Evolutionary conservation across 2,113 vertebrate species (phyloP), one percentile per base, ranked within the genome.

Genomic region (Clinocottus analis): DNA sequence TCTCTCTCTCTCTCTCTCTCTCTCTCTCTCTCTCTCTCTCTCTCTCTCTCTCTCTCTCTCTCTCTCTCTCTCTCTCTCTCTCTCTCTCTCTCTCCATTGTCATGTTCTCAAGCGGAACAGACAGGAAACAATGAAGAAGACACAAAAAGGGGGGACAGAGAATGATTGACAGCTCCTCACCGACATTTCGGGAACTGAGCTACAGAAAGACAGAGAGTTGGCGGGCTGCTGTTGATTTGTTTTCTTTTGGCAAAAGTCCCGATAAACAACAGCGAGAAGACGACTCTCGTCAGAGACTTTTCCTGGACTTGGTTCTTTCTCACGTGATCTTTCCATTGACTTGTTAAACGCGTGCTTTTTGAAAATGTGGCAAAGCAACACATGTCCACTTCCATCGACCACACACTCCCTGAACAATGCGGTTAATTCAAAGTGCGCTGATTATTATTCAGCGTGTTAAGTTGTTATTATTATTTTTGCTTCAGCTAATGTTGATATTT

Each of bases 81-180:
- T 86, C 77, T 85, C 74, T 58, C 69, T 78, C 77, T 79, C 74
- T 86, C 77, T 86, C 77, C 62, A 80, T 76, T 85, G 86, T 81
- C 73, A 85, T 80, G 74, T 84, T 84, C 70, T 77, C 64, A 35
- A 31, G 27, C 45, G 82, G 61, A 82, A 61, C 2, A 77, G 65
- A 86, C 49, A 12, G 47, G 68, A 86, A 84, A 85, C 67, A 82
- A 68, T 45, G 58, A 25, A 58, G 35, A 71, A 75, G 63, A 87
- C 39, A 80, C 83, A 86, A 33, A 41, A 86, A 72, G 65, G n/a
- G n/a, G n/a, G 27, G 39, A 31, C 8, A 21, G n/a, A 58, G 27
- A 72, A 71, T 91, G 85, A 92, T 71, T 61, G 74, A 88, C 84
- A 86, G 87, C 75, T 78, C 61, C 80, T 85, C 56, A 45, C 25